Evolutionary conservation across 2,888 invertebrate genomes (phyloP), one percentile per base, ranked within the genome.

Genomic region (Rhingia campestris): DNA sequence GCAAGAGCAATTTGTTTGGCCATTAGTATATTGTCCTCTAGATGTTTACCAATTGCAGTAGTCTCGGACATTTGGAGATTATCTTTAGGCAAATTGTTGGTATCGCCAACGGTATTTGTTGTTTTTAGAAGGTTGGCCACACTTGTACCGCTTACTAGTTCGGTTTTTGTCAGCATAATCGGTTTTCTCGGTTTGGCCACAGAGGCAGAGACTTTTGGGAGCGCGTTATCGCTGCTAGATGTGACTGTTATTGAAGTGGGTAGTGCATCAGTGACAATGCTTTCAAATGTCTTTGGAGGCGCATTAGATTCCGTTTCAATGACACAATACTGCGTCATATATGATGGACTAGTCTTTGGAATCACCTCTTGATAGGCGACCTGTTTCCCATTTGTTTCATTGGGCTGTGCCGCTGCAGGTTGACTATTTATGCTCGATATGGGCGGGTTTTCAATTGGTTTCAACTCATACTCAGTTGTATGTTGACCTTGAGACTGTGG

Each of bases 121-220:
- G 22, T 4, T 45, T 35, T 37, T 1, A 49, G n/a, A 6, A 56
- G 33, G 2, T 61, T 61, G 10, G 14, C 30, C 10, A 59, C 6
- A 6, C 51, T 70, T n/a, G 58, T 59, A 7, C 30, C 61, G 58
- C 39, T 76, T 30, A 39, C 37, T 6, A 22, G 30, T 14, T 76
- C 75, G 2, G 69, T 70, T 70, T 77, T 86, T 5, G 70, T 77
- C 6, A 86, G 12, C 61, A 82, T 79, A 10, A 79, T 22, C 7
- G 77, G 77, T n/a, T 74, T 79, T 7, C 67, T 66, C 9, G 70
- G 53, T 4, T 76, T 82, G 0, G 70, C 22, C 6, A 74, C 32
- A n/a, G 66, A 49, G 1, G 59, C 12, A 0, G 61, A 39, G 0
- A 79, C 54, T 45, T 56, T 66, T 4, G 70, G 43, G 0, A 53